phyloP scores from a whole-genome alignment of 2,797 vertebrate species.

The Coluber constrictor region DNA sequence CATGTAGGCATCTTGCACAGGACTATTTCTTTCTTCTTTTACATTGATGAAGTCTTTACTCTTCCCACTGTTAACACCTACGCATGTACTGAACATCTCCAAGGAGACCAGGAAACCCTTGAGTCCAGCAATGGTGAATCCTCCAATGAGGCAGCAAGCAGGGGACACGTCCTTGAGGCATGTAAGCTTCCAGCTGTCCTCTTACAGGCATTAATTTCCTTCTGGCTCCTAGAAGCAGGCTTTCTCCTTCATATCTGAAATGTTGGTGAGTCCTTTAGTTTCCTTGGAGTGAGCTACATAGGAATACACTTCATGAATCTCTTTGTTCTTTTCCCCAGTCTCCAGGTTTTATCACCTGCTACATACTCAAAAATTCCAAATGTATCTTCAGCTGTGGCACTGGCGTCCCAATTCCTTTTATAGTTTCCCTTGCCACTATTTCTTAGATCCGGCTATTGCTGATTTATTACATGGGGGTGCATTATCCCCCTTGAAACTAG shows the following conservation, averaged over 20 bases:
- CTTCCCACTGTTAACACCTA: slow-evolving; percentile 77
- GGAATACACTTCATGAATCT: not conserved
- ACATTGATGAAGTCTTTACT: slow-evolving; percentile 78
- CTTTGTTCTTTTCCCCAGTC: not conserved
- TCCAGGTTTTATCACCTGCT: slow-evolving; percentile 10
- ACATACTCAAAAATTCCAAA: slow-evolving; percentile 7
- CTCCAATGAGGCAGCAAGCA: slow-evolving; percentile 59
- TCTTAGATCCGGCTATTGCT: not conserved
- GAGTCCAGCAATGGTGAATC: slow-evolving; percentile 69
- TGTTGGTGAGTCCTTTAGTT: slow-evolving; percentile 31
- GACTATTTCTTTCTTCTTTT: slow-evolving; percentile 75
- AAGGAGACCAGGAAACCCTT: slow-evolving; percentile 72
- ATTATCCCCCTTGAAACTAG: not conserved
- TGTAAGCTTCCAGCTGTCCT: slow-evolving; percentile 56
- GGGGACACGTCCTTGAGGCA: slow-evolving; percentile 57
- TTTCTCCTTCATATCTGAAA: slow-evolving; percentile 26
- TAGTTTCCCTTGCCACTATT: not conserved
- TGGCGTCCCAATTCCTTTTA: not conserved
- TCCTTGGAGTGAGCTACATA: slow-evolving; percentile 2
- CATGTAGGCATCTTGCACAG: slow-evolving; percentile 68
- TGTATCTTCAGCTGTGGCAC: slow-evolving; percentile 1
- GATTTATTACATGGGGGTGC: not conserved
- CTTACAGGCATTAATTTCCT: slow-evolving; percentile 38
- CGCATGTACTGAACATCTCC: slow-evolving; percentile 77
- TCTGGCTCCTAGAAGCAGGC: slow-evolving; percentile 29